phyloP scores from a whole-genome alignment of 2,113 vertebrate genomes.

The Lampris incognitus region DNA sequence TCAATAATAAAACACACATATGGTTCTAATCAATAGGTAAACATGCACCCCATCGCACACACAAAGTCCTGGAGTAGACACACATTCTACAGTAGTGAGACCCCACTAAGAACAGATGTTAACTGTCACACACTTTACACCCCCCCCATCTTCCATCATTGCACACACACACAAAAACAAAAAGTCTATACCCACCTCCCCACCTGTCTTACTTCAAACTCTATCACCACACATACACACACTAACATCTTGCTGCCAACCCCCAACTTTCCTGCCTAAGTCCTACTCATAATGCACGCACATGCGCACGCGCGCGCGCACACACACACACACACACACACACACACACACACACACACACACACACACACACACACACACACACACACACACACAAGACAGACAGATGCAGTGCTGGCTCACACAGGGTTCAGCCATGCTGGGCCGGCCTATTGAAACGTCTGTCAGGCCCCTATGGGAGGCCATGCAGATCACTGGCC shows the following conservation, averaged over 20 bases:
- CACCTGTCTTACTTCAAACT: neutral
- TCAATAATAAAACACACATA: constrained; percentile 71
- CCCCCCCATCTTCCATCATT: too few relatives aligned
- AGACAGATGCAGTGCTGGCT: constrained; percentile 69
- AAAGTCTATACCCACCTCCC: neutral
- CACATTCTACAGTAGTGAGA: constrained; percentile 21
- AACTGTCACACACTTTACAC: constrained; percentile 11
- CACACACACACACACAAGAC: constrained; percentile 18
- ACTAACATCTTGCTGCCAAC: neutral
- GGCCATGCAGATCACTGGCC: constrained; percentile 73
- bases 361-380: constrained; percentile 9
- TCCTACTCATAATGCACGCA: neutral
- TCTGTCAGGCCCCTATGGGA: constrained; percentile 68
- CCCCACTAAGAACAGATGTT: constrained; percentile 15
- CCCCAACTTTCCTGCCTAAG: too few relatives aligned
- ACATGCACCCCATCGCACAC: constrained; percentile 12
- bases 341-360: neutral
- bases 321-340: constrained; percentile 30
- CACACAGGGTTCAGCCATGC: constrained; percentile 66
- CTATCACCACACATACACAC: constrained; percentile 15
- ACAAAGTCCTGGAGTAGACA: neutral
- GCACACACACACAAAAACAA: too few relatives aligned
- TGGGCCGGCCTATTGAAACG: constrained; percentile 68
- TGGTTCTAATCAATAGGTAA: constrained; percentile 57
- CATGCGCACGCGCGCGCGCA: too few relatives aligned